Conservation (phyloP, 1,140 invertebrate genomes). For the Holotrichia oblita region DNA sequence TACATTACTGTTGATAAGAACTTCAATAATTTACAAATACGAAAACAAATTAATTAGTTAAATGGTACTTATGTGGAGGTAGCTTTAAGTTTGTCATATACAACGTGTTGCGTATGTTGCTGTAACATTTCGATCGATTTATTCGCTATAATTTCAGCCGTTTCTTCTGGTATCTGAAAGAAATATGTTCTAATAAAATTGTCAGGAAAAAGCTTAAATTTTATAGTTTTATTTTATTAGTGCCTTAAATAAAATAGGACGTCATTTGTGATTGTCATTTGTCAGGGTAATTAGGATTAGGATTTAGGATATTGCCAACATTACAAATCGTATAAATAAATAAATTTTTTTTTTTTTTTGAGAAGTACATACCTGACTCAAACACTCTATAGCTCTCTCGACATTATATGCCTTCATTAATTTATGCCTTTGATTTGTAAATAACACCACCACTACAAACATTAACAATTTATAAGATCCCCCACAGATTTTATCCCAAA, state of each 20-base stretch:
- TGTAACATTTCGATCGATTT: slow-evolving; percentile 84
- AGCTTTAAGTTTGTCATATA: slow-evolving; percentile 56
- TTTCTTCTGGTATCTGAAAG: slow-evolving; percentile 80
- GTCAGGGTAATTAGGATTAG: too few relatives aligned
- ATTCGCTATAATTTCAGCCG: slow-evolving; percentile 77
- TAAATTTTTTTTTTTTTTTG: too few relatives aligned
- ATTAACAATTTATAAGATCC: slow-evolving; percentile 84
- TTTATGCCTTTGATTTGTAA: slow-evolving; percentile 73
- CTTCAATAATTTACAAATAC: background rate
- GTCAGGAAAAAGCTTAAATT: background rate
- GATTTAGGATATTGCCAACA: too few relatives aligned
- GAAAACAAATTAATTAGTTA: background rate
- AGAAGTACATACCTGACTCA: slow-evolving; percentile 69
- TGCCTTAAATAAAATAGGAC: too few relatives aligned
- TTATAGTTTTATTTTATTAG: too few relatives aligned
- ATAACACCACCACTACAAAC: slow-evolving; percentile 77
- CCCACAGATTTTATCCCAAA: slow-evolving; percentile 89
- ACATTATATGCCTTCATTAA: slow-evolving; percentile 70
- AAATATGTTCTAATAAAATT: too few relatives aligned
- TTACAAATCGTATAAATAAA: too few relatives aligned
- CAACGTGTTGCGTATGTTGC: slow-evolving; percentile 59
- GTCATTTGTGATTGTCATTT: too few relatives aligned
- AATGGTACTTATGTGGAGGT: slow-evolving; percentile 4
- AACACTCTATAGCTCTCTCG: slow-evolving; percentile 69
- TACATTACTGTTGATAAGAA: background rate